phyloP scores from a whole-genome alignment of 2,888 invertebrate genomes.

The Lycaena phlaeas region DNA sequence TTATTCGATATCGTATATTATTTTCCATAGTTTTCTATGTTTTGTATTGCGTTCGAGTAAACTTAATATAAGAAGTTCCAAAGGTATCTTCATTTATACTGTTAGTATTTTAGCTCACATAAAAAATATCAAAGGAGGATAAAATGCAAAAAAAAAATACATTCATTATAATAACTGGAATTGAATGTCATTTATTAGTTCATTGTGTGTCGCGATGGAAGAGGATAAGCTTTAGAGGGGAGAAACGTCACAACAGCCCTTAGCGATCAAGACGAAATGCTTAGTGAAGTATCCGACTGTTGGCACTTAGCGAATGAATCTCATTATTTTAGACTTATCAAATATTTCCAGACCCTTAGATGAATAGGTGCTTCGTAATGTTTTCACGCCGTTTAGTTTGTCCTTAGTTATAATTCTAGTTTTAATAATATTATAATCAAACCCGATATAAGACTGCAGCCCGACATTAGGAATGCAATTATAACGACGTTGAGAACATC shows the following conservation, averaged over 20 bases:
- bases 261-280: no score
- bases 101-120: not conserved
- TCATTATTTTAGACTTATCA: not conserved
- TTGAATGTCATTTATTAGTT: not conserved
- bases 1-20: not conserved
- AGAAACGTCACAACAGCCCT: no score
- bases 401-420: conserved; percentile 3
- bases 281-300: no score
- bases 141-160: not conserved
- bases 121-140: not conserved
- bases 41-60: not conserved
- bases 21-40: not conserved
- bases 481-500: not conserved
- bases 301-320: not conserved
- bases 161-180: conserved; percentile 3
- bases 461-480: conserved; percentile 7
- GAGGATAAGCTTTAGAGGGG: not conserved
- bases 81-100: not conserved
- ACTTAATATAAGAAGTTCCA: not conserved
- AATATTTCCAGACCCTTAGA: not conserved
- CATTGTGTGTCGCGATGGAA: not conserved
- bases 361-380: not conserved
- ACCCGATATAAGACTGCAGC: conserved; percentile 11
- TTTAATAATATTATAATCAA: conserved; percentile 6
- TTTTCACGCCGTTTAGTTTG: not conserved